Evolutionary conservation across 2,113 vertebrate genomes (phyloP).

Genomic region (Bubo scandiacus): DNA sequence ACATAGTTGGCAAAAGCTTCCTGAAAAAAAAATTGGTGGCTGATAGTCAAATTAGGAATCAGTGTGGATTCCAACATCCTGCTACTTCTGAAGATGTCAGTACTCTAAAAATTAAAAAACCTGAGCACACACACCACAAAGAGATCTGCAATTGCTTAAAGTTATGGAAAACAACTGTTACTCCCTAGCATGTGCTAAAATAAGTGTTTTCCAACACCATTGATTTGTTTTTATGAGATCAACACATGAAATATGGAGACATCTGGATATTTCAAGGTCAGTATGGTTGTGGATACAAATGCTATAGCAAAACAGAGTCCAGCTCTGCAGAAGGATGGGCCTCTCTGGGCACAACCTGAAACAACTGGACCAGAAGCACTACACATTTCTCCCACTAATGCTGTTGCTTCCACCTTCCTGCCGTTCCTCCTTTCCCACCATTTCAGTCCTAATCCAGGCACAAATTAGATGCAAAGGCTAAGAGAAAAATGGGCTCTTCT

Average conservation of each 20-base stretch:
- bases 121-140: background rate
- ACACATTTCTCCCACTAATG: background rate
- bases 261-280: background rate
- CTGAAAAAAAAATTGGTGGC: background rate
- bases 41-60: background rate
- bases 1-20: background rate
- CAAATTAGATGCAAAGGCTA: background rate
- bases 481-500: background rate
- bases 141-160: background rate
- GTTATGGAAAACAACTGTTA: slow-evolving; percentile 31
- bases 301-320: background rate
- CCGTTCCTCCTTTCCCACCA: background rate
- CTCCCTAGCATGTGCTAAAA: background rate
- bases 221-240: background rate
- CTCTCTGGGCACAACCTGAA: background rate
- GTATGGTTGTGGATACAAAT: background rate
- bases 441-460: background rate
- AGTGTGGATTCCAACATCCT: background rate
- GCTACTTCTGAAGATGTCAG: background rate
- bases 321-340: background rate
- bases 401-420: background rate
- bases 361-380: background rate
- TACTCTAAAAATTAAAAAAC: background rate
- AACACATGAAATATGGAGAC: background rate
- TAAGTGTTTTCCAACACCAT: background rate